Base-by-base conservation (phyloP, 2,113 vertebrate genomes). In the Oreocharis arfaki region DNA sequence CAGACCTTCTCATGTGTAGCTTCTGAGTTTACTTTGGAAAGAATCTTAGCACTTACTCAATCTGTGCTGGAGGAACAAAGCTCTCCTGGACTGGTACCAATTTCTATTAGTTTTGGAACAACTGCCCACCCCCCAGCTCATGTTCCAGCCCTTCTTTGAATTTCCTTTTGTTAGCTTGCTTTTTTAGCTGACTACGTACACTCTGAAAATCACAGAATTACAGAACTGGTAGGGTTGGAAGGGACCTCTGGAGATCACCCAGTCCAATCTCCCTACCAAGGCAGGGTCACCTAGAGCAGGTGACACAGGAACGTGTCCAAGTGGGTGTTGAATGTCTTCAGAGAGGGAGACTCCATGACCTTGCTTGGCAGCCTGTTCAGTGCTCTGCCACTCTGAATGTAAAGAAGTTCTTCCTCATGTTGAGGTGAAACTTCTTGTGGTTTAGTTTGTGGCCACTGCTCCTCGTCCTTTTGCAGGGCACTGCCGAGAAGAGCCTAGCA, bases 391-490 rank as follows among this genome's bases (percentile, higher is more conserved):
- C 30, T 2, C 28, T 41, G 53, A 53, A 5, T 4, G 2, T 53
- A n/a, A 32, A 42, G 30, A 30, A 64, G 16, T 24, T 60, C n/a
- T 61, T 61, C 30, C 41, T 11, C n/a, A 35, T 11, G 21, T 4
- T 55, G 55, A 27, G 16, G 20, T 41, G n/a, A 47, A 75, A 75
- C 16, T 68, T 46, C n/a, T 18, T 11, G 15, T 52, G 46, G 14
- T 75, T 60, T 30, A 21, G 10, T 67, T 68, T 55, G 47, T 19
- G 14, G 57, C 35, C 16, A 41, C 1, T 41, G 11, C 14, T 60
- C 47, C n/a, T 61, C 0, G 0, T 60, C 30, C 47, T 68, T 14
- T 41, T 0, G 0, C 61, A 46, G n/a, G 46, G 37, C 13, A 41
- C 3, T 30, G 35, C 16, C 4, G 7, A 11, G 32, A 57, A 33